Base-by-base conservation (phyloP, 2,888 invertebrate species). In the Tachina grossa region DNA sequence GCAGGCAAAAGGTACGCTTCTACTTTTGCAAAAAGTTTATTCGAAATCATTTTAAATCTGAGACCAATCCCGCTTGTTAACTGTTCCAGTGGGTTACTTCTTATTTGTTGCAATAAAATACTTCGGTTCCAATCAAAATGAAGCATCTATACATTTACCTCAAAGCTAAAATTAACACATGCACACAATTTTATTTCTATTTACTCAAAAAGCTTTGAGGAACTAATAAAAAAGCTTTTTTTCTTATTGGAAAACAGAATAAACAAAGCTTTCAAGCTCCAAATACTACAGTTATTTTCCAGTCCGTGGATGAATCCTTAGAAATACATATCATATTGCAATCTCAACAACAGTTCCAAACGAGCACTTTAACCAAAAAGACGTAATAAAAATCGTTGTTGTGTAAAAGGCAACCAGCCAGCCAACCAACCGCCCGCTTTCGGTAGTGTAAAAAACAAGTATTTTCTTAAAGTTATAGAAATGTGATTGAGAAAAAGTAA, bases 331-430 rank as follows among this genome's bases (percentile, higher is more conserved):
- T 51, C 14, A 10, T 61, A 13, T 45, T 61, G n/a, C 14, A 55
- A 68, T 43, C 49, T 14, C 6, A 59, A 51, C 49, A 76, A 63
- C 71, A 85, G 85, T 85, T 71, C 22, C 14, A 49, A 59, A 55
- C 83, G 85, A 85, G 61, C 71, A 79, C 68, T 85, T 49, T 14
- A 83, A 75, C 43, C 79, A 76, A 61, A 22, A 66, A 68, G 66
- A 85, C 83, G 76, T 61, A 57, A 22, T 41, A 16, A 49, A 55
- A 59, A 47, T 1, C 16, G 22, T 13, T n/a, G 45, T 22, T 49
- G 61, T 14, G 53, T 59, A 45, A 10, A 45, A 55, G 31, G 47
- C 51, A 72, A 22, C 22, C 22, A 31, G 31, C 31, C 31, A 31
- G 31, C 31, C 31, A 31, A 4, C 2, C 31, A 31, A 31, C 31